These are phyloP conservation scores for Galerucella pusilla DNA, from an alignment of 2,888 invertebrate genomes.

Conservation along the genomic window DNA sequence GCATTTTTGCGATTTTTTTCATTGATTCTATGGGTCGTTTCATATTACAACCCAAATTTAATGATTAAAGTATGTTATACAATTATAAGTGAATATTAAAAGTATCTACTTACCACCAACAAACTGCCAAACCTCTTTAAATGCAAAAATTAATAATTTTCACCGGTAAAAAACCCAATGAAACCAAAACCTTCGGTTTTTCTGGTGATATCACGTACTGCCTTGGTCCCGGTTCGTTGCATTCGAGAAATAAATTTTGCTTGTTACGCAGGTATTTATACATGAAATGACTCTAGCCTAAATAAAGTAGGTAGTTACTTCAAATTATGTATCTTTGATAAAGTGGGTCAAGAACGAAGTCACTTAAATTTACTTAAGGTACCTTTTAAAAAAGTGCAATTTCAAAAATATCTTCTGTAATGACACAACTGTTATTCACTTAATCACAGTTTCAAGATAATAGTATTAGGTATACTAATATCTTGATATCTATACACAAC, in stretches of 20 bases:
- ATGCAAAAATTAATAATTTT: neutral
- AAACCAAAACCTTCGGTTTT: neutral
- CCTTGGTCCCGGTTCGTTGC: neutral
- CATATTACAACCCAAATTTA: too few relatives aligned
- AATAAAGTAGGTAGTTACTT: neutral
- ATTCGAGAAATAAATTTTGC: neutral
- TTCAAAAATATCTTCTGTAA: neutral
- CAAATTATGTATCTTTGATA: neutral
- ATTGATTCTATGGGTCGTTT: too few relatives aligned
- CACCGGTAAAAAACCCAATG: neutral
- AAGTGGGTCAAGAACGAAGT: slow-evolving; percentile 4
- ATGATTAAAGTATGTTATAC: too few relatives aligned
- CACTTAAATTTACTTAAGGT: neutral
- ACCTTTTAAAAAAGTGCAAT: neutral
- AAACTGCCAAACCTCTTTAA: neutral
- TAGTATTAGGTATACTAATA: too few relatives aligned
- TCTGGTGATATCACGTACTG: neutral
- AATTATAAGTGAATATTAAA: too few relatives aligned
- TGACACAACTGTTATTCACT: too few relatives aligned
- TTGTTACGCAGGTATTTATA: neutral
- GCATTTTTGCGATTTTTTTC: too few relatives aligned
- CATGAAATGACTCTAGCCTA: neutral
- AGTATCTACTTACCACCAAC: neutral
- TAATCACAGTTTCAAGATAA: too few relatives aligned
- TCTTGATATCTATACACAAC: too few relatives aligned